phyloP scores from a whole-genome alignment of 2,113 vertebrate species.

The Cygnus buccinator region DNA sequence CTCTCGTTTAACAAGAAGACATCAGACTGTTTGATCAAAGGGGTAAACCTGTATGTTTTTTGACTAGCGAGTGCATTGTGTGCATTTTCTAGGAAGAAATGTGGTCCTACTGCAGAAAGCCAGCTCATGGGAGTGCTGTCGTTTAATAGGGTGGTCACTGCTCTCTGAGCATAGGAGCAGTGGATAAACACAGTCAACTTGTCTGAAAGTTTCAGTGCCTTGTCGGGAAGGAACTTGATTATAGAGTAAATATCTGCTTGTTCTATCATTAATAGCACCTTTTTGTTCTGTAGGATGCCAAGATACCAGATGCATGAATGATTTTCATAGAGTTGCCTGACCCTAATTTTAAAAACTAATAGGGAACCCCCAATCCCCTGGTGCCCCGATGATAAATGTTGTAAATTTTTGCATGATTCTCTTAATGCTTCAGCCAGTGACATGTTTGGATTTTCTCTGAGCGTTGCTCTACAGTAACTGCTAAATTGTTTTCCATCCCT shows the following conservation, averaged over 20 bases:
- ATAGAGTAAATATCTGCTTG: background rate
- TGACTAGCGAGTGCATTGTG: background rate
- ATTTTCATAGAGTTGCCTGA: background rate
- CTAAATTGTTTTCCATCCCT: background rate
- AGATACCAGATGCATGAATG: background rate
- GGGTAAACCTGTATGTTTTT: background rate
- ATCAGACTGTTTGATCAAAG: background rate
- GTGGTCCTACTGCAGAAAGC: background rate
- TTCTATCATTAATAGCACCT: background rate
- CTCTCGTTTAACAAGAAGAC: background rate
- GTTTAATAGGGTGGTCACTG: background rate
- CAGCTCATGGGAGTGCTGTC: background rate
- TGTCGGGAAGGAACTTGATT: background rate
- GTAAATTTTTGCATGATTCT: background rate
- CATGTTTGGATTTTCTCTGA: background rate
- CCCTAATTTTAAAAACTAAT: background rate
- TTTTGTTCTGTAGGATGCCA: background rate
- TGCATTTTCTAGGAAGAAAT: background rate
- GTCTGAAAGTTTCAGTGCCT: background rate
- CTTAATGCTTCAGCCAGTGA: background rate
- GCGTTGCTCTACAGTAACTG: background rate
- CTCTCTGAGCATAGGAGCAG: background rate
- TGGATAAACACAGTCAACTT: background rate
- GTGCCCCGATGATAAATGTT: background rate
- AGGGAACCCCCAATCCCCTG: background rate